These are phyloP conservation scores for Drosophila borborema DNA, from an alignment of 2,888 invertebrate genomes.

Conservation along the genomic window DNA sequence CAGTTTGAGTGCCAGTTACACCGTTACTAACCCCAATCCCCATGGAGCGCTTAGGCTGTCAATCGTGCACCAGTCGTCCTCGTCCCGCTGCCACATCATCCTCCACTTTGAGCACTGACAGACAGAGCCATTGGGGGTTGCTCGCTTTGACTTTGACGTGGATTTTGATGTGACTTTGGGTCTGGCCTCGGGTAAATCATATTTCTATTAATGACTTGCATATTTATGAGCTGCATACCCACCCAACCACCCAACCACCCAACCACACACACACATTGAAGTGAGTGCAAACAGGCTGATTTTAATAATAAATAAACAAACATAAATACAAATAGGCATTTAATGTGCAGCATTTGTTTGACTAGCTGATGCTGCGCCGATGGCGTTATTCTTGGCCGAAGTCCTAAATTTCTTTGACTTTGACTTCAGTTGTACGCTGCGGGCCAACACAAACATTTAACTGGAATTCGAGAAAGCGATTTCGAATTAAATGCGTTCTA, in stretches of 20 bases:
- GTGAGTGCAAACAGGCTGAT: conserved; percentile 70
- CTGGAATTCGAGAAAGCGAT: conserved; percentile 58
- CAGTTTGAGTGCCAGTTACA: conserved; percentile 38
- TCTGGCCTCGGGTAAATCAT: conserved; percentile 63
- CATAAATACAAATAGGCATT: conserved; percentile 67
- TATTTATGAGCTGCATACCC: conserved; percentile 66
- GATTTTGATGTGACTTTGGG: conserved; percentile 36
- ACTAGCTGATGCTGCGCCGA: conserved; percentile 40
- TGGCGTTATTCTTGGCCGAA: conserved; percentile 33
- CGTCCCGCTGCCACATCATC: conserved; percentile 1
- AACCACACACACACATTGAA: conserved; percentile 15
- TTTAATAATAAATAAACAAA: conserved; percentile 77
- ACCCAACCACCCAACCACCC: conserved; percentile 13
- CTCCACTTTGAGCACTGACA: conserved; percentile 16
- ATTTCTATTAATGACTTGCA: conserved; percentile 81
- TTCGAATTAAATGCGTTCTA: conserved; percentile 50
- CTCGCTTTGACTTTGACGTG: conserved; percentile 62
- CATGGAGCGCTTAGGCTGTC: conserved; percentile 72
- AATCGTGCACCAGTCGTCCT: conserved; percentile 39
- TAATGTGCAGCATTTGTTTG: conserved; percentile 66
- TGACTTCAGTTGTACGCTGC: conserved; percentile 34
- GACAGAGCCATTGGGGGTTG: conserved; percentile 50
- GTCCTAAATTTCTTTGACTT: conserved; percentile 35
- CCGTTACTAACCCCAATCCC: conserved; percentile 62
- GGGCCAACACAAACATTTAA: conserved; percentile 62